Base-by-base conservation (phyloP, 2,888 invertebrate genomes). In the Cryptocephalus primarius region DNA sequence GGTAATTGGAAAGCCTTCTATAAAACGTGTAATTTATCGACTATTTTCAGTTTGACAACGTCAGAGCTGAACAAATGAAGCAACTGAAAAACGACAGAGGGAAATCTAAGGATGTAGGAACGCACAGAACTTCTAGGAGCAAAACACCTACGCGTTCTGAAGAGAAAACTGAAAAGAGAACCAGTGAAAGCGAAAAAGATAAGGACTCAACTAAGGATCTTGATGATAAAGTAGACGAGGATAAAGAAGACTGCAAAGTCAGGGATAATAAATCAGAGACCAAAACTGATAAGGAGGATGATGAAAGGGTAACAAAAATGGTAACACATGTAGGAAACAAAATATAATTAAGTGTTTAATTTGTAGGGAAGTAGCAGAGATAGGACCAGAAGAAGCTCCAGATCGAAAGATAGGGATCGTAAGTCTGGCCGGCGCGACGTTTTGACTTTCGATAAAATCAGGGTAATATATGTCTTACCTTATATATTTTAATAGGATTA, bases 371-470 rank as follows among this genome's bases (percentile, higher is more conserved):
- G 22, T 22, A 22, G 49, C 12, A 44, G 45, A 39, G 54, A 52
- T 33, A 36, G 54, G 40, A 14, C 36, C 9, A 49, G 47, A 34
- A 48, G 49, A 9, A 48, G 36, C 6, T 36, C 36, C 36, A 36
- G 36, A 36, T 36, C 36, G 11, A 36, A 6, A 36, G 22, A 39
- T 12, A 48, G 50, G n/a, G 44, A 48, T 34, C 44, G 40, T 38
- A 56, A 55, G 22, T 53, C 55, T 32, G 55, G 51, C 42, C 55
- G 48, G 8, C 52, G 58, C 8, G 85, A 84, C 60, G 80, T 87
- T 43, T 71, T 88, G 12, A 85, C 87, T 1, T 88, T 87, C 67
- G 82, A 83, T 43, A 87, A 87, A 70, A 88, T 88, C 60, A 81
- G 84, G 69, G 86, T 82, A 68, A 72, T 45, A 65, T 53, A 43